A percentile compares a stretch with the other conserved stretches of the same genome.
phyloP scores from a whole-genome alignment of 2,888 invertebrate species.

The Hemaris fuciformis region DNA sequence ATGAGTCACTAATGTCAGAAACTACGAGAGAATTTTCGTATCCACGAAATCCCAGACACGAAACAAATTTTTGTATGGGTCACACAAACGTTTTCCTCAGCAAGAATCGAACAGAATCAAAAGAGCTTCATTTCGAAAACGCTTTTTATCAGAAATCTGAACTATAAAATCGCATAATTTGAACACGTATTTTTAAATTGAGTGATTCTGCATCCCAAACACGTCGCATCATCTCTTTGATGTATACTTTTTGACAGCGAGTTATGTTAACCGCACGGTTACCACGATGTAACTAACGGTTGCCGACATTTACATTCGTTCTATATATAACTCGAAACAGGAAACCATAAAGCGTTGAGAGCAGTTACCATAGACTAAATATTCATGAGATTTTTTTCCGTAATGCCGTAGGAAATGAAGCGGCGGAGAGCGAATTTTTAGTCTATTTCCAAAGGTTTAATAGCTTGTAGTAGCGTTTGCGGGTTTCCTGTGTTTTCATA shows the following conservation, averaged over 20 bases:
- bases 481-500: no score
- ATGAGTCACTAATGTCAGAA: no score
- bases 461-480: background rate
- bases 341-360: conserved; percentile 18
- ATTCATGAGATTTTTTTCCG: conserved; percentile 12
- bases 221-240: conserved; percentile 6
- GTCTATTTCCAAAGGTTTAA: background rate
- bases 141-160: no score
- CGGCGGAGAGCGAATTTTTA: background rate
- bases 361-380: conserved; percentile 11
- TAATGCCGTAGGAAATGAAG: background rate
- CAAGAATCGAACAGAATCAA: no score
- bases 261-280: background rate
- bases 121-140: no score
- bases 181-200: background rate
- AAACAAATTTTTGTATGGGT: no score
- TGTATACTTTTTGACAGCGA: conserved; percentile 11
- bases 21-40: no score
- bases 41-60: no score
- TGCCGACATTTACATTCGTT: conserved; percentile 5
- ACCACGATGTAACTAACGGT: conserved; percentile 12
- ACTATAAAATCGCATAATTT: background rate
- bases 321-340: conserved; percentile 18
- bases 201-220: background rate
- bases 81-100: no score